Evolutionary conservation across 1,140 invertebrate genomes (phyloP), one percentile per base, ranked within the genome.

Genomic region (Meloidogyne exigua): DNA sequence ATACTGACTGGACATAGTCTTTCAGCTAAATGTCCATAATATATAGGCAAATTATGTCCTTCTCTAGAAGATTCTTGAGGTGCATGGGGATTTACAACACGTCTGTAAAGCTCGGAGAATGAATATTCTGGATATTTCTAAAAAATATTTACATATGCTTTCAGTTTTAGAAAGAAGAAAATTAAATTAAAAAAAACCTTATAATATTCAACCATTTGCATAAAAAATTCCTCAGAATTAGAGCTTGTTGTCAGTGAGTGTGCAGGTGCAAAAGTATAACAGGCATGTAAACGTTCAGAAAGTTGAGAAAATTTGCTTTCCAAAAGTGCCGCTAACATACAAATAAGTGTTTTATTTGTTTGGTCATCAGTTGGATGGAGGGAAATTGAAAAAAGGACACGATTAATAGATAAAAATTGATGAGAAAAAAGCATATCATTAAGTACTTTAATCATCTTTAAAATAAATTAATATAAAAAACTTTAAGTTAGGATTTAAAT

Each of bases 181-280:
- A 63, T 25, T 44, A 68, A 78, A 26, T 49, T 0, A 36, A n/a
- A 32, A 76, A 21, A 23, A 32, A 78, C 77, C 77, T 80, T 79
- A 62, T 70, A 63, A 72, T 83, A 81, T 26, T 81, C 80, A 28
- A 73, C 63, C 68, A 81, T 65, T 57, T 83, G 83, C n/a, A 36
- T 68, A 67, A 81, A 81, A 62, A 75, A 81, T 18, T 81, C 80
- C 28, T 80, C 81, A 7, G 80, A 82, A 18, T 81, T 81, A n/a
- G 80, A 28, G 26, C 18, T 65, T 25, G 68, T 66, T 15, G 68
- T 64, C 26, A 75, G 68, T 25, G 78, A 70, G 44, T 80, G 62
- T 23, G 67, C 15, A 9, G 77, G 75, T 11, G 77, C 75, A 66
- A 78, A 78, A 28, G 32, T 44, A 49, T 42, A 78, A 67, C 69